A percentile compares a stretch with the other conserved stretches of the same genome.
Conservation (phyloP, 1,140 invertebrate species). For the Phocides pigmalion region DNA sequence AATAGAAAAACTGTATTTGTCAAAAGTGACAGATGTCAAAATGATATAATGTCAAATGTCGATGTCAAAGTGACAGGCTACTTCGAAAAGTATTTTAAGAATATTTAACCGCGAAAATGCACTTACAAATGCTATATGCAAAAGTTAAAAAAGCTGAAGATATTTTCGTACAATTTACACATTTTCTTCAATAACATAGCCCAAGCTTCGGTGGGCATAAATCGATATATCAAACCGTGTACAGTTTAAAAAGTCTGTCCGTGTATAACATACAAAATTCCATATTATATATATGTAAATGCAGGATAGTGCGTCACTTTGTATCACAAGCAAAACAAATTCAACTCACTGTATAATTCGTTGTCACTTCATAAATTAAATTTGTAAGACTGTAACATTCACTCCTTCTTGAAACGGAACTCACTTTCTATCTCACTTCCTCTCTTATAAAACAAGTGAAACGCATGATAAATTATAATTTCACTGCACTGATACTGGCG, state of each 20-base stretch:
- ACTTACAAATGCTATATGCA: conserved; percentile 14
- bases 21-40: neutral
- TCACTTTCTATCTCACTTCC: too few species aligned
- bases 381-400: too few species aligned
- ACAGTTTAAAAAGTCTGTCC: conserved; percentile 29
- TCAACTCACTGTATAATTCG: neutral
- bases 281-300: neutral
- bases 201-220: conserved; percentile 28
- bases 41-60: neutral
- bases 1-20: neutral
- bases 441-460: too few species aligned
- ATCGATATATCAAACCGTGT: conserved; percentile 9
- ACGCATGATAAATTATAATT: too few species aligned
- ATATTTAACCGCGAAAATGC: conserved; percentile 24
- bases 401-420: too few species aligned
- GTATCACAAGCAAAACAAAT: neutral
- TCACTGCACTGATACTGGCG: too few species aligned
- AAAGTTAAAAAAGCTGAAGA: neutral
- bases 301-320: neutral
- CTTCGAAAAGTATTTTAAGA: conserved; percentile 16
- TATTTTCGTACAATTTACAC: conserved; percentile 7
- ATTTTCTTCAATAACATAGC: conserved; percentile 31
- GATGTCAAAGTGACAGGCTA: neutral
- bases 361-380: neutral
- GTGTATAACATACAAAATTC: neutral